Base-by-base conservation (phyloP, 2,113 vertebrate species). In the Neodontobutis hainanensis region DNA sequence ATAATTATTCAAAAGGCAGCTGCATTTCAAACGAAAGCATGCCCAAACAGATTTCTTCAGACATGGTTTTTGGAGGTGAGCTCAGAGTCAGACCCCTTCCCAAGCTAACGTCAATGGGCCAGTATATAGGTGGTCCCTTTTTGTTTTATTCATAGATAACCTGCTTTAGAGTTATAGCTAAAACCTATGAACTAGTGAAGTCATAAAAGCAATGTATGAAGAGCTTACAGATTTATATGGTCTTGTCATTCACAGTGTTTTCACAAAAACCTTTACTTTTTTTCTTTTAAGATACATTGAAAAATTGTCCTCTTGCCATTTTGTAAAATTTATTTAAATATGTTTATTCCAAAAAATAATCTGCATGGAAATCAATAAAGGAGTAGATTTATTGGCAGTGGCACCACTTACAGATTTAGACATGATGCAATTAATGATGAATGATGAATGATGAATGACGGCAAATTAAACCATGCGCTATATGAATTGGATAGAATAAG, bases 341-440 rank as follows among this genome's bases (percentile, higher is more conserved):
- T 35, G 32, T 53, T 53, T 36, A 53, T 36, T 11, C 27, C 51
- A 11, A 53, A 53, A 27, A 53, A 36, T 6, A 53, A 53, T 53
- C 51, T 14, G 50, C 50, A 11, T 52, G 50, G 27, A 52, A 52
- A 52, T 52, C 50, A 52, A 52, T 52, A 55, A 8, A 36, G 51
- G 6, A 27, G 34, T 11, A 53, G 32, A n/a, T 9, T 55, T 55
- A 55, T 55, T 55, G 52, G 52, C 52, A 34, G 11, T 27, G 50
- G 27, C 32, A 35, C 27, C 50, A 52, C 27, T 52, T 7, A 14
- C 50, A 55, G 52, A 55, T 14, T 55, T 36, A 55, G 34, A 36
- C 52, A 36, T 55, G 52, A 55, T 55, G 52, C 34, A 55, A 55
- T 55, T 55, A 55, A 55, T n/a, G n/a, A n/a, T n/a, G n/a, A n/a